phyloP scores from a whole-genome alignment of 2,113 vertebrate genomes.

The Pristiophorus japonicus region DNA sequence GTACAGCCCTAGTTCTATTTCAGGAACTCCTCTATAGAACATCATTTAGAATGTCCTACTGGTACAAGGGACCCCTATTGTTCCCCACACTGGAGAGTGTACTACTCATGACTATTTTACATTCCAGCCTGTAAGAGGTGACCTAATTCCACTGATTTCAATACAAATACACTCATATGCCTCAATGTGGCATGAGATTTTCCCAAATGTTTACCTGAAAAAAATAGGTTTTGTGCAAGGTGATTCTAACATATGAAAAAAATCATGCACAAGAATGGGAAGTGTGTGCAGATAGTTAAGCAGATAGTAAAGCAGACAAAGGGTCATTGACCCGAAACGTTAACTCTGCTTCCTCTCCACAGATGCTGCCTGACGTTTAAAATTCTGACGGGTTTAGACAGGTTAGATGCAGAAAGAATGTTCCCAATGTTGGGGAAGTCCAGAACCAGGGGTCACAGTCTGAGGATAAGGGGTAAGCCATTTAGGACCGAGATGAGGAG shows the following conservation, averaged over 20 bases:
- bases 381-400: too few species aligned
- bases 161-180: not conserved
- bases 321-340: too few species aligned
- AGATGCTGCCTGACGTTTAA: too few species aligned
- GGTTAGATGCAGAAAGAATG: too few species aligned
- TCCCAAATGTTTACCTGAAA: not conserved
- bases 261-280: not conserved
- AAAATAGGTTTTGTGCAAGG: not conserved
- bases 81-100: not conserved
- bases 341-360: too few species aligned
- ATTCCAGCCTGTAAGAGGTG: conserved; percentile 1
- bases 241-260: not conserved
- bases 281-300: not conserved
- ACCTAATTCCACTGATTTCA: conserved; percentile 29
- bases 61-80: conserved; percentile 28
- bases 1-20: conserved; percentile 24
- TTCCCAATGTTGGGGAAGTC: too few species aligned
- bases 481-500: too few species aligned
- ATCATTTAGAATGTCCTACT: conserved; percentile 35
- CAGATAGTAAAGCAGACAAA: too few species aligned
- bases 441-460: too few species aligned
- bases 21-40: not conserved
- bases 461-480: too few species aligned
- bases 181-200: not conserved
- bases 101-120: not conserved